Conservation (phyloP, 2,888 invertebrate species). For the Lydus trimaculatus region DNA sequence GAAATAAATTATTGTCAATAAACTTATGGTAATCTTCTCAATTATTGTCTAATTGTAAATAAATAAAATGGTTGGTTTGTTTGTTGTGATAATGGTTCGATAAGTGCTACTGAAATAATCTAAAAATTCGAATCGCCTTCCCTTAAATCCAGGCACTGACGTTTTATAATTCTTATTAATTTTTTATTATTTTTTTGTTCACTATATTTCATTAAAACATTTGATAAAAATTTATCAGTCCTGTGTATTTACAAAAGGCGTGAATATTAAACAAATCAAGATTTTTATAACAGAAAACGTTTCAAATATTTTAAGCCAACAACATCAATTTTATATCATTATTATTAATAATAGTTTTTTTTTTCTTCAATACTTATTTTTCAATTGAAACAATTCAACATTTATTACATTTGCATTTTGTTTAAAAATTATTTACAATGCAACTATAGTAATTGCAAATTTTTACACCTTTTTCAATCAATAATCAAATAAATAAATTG, state of each 20-base stretch:
- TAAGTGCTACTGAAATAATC: conserved; percentile 20
- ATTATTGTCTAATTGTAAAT: conserved; percentile 25
- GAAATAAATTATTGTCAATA: conserved; percentile 12
- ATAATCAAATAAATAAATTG: background rate
- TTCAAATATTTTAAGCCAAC: conserved; percentile 21
- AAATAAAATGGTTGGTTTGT: too few relatives aligned
- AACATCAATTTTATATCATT: conserved; percentile 36
- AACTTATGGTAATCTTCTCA: conserved; percentile 16
- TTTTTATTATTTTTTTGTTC: conserved; percentile 19
- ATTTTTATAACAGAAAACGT: background rate
- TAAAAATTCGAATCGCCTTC: conserved; percentile 34
- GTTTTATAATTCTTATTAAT: conserved; percentile 34
- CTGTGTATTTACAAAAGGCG: conserved; percentile 54
- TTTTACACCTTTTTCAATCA: background rate
- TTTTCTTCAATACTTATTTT: conserved; percentile 31
- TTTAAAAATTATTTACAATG: conserved; percentile 5
- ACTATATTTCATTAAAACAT: background rate
- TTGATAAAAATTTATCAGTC: conserved; percentile 46
- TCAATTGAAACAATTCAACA: background rate
- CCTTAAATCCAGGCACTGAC: conserved; percentile 55
- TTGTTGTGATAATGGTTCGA: conserved; percentile 4
- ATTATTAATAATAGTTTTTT: conserved; percentile 26
- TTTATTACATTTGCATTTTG: background rate
- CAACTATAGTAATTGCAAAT: background rate
- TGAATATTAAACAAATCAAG: conserved; percentile 26